Evolutionary conservation across 2,113 vertebrate genomes (phyloP).

Genomic region (Heterocephalus glaber): DNA sequence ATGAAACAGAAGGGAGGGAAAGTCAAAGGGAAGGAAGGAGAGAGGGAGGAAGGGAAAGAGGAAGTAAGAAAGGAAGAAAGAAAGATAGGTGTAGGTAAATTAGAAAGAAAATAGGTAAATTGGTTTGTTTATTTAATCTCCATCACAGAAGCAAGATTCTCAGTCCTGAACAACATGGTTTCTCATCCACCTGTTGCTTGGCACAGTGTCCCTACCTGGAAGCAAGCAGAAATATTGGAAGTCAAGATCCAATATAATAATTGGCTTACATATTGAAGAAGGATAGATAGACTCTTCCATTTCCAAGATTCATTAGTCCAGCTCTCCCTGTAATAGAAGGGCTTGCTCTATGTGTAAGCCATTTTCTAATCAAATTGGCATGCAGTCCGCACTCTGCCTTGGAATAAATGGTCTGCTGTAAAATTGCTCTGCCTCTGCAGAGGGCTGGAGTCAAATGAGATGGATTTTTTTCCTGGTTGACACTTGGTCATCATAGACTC

Average conservation of each 20-base stretch:
- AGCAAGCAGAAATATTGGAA: conserved; percentile 71
- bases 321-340: conserved; percentile 57
- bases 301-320: conserved; percentile 77
- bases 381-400: background rate
- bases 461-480: background rate
- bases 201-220: conserved; percentile 59
- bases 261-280: conserved; percentile 73
- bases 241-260: conserved; percentile 76
- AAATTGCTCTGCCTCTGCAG: background rate
- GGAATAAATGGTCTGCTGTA: background rate
- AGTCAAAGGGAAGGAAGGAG: accelerated
- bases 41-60: accelerated
- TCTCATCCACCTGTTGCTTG: conserved; percentile 35
- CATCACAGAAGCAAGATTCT: background rate
- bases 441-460: background rate
- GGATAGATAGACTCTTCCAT: conserved; percentile 68
- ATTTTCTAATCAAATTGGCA: conserved; percentile 78
- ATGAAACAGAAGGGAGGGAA: background rate
- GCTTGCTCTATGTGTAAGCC: conserved; percentile 65
- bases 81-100: no score
- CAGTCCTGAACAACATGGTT: background rate
- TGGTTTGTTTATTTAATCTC: background rate
- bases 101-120: accelerated
- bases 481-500: background rate
- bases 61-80: accelerated